phyloP scores from a whole-genome alignment of 2,888 invertebrate genomes.

The Mythimna albipuncta region DNA sequence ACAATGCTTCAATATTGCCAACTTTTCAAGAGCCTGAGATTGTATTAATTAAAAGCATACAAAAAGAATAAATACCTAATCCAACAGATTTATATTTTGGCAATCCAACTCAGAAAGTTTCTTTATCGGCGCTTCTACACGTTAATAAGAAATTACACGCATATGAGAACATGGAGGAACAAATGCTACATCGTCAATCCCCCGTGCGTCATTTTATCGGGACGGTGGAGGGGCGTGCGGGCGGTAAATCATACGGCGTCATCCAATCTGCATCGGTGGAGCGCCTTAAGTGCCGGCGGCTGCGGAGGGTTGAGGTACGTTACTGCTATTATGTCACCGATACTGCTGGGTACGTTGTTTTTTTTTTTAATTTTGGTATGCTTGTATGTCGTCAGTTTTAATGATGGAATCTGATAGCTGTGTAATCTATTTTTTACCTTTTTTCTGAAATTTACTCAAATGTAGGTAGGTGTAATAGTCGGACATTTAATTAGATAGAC shows the following conservation, averaged over 20 bases:
- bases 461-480: no score
- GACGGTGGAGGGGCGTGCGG: conserved; percentile 54
- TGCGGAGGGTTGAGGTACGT: conserved; percentile 54
- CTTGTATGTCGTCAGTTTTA: conserved; percentile 13
- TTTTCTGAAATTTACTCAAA: background rate
- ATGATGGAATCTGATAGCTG: background rate
- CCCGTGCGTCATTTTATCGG: conserved; percentile 66
- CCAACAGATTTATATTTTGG: background rate
- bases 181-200: conserved; percentile 57
- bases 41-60: background rate
- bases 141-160: conserved; percentile 55
- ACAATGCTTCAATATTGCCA: background rate
- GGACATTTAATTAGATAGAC: no score
- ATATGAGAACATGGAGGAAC: conserved; percentile 45
- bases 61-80: background rate
- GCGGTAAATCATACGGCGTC: conserved; percentile 72
- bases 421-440: background rate
- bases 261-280: conserved; percentile 72
- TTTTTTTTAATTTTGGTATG: conserved; percentile 25
- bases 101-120: conserved; percentile 16
- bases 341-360: conserved; percentile 8
- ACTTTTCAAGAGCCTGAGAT: background rate
- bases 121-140: conserved; percentile 33
- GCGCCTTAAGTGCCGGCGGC: conserved; percentile 65
- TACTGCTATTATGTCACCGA: conserved; percentile 43